phyloP scores from a whole-genome alignment of 2,888 invertebrate species.

The Drosophila cognata region DNA sequence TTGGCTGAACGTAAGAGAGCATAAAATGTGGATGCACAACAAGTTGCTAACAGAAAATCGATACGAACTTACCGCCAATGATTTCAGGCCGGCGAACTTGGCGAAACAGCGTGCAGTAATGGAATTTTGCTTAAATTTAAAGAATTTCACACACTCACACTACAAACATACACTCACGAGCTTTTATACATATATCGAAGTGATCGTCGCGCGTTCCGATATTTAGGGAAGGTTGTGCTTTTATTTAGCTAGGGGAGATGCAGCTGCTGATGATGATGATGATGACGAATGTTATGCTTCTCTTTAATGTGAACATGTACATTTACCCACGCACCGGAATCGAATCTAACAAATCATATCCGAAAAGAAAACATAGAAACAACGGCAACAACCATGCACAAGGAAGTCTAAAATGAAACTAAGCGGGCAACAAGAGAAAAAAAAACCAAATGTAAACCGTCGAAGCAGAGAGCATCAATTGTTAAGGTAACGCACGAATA shows the following conservation, averaged over 20 bases:
- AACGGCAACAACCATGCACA: slow-evolving; percentile 58
- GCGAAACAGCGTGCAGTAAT: slow-evolving; percentile 27
- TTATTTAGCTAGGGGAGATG: slow-evolving; percentile 14
- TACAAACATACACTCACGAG: slow-evolving; percentile 8
- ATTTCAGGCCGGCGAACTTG: slow-evolving; percentile 53
- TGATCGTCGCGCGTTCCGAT: slow-evolving; percentile 47
- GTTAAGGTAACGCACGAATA: slow-evolving; percentile 29
- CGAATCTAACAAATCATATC: slow-evolving; percentile 59
- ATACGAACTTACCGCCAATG: slow-evolving; percentile 64
- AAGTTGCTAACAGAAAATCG: slow-evolving; percentile 57
- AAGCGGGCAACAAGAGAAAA: slow-evolving; percentile 57
- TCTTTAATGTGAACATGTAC: slow-evolving; percentile 34
- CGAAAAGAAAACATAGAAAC: slow-evolving; percentile 51
- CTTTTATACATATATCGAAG: slow-evolving; percentile 31
- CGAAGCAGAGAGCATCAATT: slow-evolving; percentile 28
- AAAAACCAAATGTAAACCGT: slow-evolving; percentile 40
- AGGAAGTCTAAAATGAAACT: slow-evolving; percentile 60
- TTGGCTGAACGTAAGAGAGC: slow-evolving; percentile 32
- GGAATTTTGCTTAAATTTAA: slow-evolving; percentile 66
- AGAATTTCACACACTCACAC: slow-evolving; percentile 49
- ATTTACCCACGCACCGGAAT: slow-evolving; percentile 37
- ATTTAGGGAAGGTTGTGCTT: slow-evolving; percentile 32
- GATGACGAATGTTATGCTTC: slow-evolving; percentile 27
- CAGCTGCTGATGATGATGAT: slow-evolving; percentile 1
- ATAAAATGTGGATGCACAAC: slow-evolving; percentile 40